Evolutionary conservation across 2,113 vertebrate genomes (phyloP).

Genomic region (Benitochromis conjunctus): DNA sequence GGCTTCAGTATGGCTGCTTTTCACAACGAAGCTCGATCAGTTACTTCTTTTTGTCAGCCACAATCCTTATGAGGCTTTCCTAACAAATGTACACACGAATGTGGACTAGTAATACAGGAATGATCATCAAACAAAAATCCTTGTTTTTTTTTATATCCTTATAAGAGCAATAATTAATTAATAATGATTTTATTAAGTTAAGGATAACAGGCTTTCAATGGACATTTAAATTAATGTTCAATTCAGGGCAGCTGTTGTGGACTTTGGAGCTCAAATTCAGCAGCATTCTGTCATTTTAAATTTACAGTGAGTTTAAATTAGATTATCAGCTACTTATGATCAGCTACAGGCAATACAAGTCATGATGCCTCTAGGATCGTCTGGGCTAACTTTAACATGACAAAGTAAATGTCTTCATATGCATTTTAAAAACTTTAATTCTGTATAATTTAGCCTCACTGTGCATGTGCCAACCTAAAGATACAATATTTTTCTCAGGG

Average conservation of each 20-base stretch:
- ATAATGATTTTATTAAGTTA: rapidly evolving
- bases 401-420: neutral
- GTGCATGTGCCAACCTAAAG: neutral
- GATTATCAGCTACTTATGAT: neutral
- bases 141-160: neutral
- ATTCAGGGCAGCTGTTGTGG: neutral
- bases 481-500: neutral
- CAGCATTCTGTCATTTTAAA: neutral
- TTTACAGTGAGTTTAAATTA: neutral
- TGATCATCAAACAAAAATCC: neutral
- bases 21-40: neutral
- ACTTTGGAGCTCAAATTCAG: neutral
- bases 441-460: neutral
- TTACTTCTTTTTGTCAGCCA: neutral
- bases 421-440: rapidly evolving
- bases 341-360: neutral
- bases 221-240: neutral
- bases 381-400: neutral
- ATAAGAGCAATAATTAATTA: neutral
- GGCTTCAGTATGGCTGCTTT: neutral
- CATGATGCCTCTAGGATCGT: neutral
- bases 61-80: neutral
- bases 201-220: neutral
- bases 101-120: neutral
- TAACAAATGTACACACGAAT: neutral